A percentile compares a stretch with the other conserved stretches of the same genome.
These are phyloP conservation scores for Villa cingulata DNA, from an alignment of 2,888 invertebrate genomes.

Conservation along the genomic window DNA sequence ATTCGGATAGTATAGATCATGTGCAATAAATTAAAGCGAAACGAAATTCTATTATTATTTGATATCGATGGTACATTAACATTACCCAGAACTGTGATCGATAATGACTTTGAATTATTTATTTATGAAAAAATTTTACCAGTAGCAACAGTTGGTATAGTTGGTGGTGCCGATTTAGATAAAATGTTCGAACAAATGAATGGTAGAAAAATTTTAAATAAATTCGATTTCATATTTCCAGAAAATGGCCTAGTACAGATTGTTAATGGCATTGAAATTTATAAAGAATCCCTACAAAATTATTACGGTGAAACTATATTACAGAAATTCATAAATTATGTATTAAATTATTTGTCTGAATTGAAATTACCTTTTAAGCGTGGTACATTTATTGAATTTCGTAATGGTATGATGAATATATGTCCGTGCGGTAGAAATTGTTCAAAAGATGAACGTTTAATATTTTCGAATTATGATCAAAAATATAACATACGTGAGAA, in stretches of 20 bases:
- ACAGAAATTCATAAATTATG: constrained; percentile 79
- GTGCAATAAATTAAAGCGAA: constrained; percentile 13
- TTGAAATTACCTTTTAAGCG: constrained; percentile 73
- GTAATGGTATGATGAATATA: constrained; percentile 81
- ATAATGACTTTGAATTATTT: constrained; percentile 52
- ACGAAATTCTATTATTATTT: constrained; percentile 56
- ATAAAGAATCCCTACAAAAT: constrained; percentile 49
- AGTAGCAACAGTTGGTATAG: constrained; percentile 58
- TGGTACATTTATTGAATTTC: constrained; percentile 88
- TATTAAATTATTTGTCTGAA: constrained; percentile 69
- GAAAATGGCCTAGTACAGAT: constrained; percentile 86
- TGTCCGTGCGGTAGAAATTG: constrained; percentile 87
- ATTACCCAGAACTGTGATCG: constrained; percentile 58
- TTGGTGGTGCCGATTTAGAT: constrained; percentile 81
- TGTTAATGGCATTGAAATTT: constrained; percentile 52
- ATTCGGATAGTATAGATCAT: no score
- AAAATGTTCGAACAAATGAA: constrained; percentile 84
- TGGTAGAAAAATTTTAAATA: constrained; percentile 47
- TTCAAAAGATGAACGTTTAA: constrained; percentile 62
- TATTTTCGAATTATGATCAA: constrained; percentile 67
- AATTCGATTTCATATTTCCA: constrained; percentile 79
- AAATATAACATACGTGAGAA: constrained; percentile 59
- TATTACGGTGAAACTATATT: constrained; percentile 69
- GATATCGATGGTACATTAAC: constrained; percentile 94
- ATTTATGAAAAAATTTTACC: constrained; percentile 50